Conservation (phyloP, 2,888 invertebrate genomes). For the Apotomis capreana region DNA sequence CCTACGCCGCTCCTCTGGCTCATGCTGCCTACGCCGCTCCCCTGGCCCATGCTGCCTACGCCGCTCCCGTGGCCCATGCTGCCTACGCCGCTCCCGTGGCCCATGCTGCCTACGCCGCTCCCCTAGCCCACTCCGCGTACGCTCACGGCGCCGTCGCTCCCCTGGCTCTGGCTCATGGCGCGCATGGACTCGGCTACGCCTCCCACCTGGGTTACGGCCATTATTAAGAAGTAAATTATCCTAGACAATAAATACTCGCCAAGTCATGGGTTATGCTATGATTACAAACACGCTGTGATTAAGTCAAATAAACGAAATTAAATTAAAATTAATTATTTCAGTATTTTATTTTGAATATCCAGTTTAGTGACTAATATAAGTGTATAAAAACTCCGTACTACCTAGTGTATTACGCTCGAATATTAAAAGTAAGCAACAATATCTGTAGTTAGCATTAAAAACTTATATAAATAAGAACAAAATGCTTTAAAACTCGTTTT, state of each 20-base stretch:
- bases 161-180: slow-evolving; percentile 25
- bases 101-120: slow-evolving; percentile 42
- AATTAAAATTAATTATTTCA: slow-evolving; percentile 38
- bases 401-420: no score
- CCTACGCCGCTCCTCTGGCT: slow-evolving; percentile 49
- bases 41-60: slow-evolving; percentile 45
- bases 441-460: no score
- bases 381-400: no score
- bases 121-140: slow-evolving; percentile 44
- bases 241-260: slow-evolving; percentile 50
- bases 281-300: slow-evolving; percentile 57
- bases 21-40: slow-evolving; percentile 49
- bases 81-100: slow-evolving; percentile 49
- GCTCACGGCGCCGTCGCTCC: slow-evolving; percentile 38
- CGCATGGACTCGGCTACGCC: slow-evolving; percentile 47
- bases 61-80: slow-evolving; percentile 47
- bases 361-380: no score
- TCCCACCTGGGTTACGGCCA: slow-evolving; percentile 57
- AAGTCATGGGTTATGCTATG: slow-evolving; percentile 45
- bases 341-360: neutral
- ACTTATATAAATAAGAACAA: no score
- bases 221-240: slow-evolving; percentile 48
- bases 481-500: no score
- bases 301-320: slow-evolving; percentile 46
- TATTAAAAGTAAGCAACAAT: no score